phyloP scores from a whole-genome alignment of 35 echinoderm and acorn worm species.

The Patiria miniata region DNA sequence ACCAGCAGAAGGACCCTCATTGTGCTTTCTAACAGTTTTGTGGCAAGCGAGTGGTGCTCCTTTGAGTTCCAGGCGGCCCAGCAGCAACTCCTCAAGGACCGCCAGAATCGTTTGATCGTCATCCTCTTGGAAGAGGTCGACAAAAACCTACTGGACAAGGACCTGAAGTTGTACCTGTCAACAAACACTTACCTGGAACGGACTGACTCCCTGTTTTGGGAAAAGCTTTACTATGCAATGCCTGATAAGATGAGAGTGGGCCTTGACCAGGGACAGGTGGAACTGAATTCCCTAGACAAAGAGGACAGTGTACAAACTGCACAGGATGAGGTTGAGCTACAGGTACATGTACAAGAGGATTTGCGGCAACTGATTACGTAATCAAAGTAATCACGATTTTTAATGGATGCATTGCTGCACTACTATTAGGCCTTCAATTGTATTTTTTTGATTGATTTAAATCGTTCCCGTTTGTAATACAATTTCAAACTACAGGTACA shows the following conservation, averaged over 20 bases:
- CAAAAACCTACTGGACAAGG: constrained; percentile 52
- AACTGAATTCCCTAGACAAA: not conserved
- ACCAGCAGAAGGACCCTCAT: constrained; percentile 49
- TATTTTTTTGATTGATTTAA: no score
- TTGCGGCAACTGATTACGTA: no score
- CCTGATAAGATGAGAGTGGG: constrained; percentile 33
- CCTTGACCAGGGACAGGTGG: no score
- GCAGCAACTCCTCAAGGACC: constrained; percentile 41
- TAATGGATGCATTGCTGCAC: no score
- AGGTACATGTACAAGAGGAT: no score
- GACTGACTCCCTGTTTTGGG: constrained; percentile 75
- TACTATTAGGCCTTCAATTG: no score
- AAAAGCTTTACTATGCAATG: constrained; percentile 60
- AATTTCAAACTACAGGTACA: no score
- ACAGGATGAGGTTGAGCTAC: not conserved
- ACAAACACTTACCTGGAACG: constrained; percentile 72
- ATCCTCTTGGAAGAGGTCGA: constrained; percentile 56
- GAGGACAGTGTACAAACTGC: not conserved
- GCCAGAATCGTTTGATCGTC: constrained; percentile 42
- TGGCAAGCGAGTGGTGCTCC: constrained; percentile 74
- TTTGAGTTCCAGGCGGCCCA: constrained; percentile 71
- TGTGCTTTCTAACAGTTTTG: constrained; percentile 43
- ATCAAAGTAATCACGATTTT: not conserved
- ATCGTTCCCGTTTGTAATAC: no score
- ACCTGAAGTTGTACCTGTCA: constrained; percentile 54